phyloP scores from a whole-genome alignment of 2,797 vertebrate species.

The Sebastes matsubarae region DNA sequence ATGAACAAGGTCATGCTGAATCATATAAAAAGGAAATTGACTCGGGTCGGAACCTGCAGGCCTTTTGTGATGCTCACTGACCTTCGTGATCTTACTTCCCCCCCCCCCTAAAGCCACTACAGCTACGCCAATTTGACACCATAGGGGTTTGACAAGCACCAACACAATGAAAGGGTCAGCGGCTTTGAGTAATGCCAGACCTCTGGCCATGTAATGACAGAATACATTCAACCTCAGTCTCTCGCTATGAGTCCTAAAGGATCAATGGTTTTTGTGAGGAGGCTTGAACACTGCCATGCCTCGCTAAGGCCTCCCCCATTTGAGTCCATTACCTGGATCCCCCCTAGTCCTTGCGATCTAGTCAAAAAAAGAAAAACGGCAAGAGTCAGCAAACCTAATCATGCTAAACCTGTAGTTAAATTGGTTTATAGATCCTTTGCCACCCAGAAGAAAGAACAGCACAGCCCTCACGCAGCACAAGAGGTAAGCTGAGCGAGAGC shows the following conservation, averaged over 20 bases:
- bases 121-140: slow-evolving; percentile 28
- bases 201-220: slow-evolving; percentile 52
- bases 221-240: slow-evolving; percentile 47
- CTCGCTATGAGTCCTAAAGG: neutral
- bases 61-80: slow-evolving; percentile 34
- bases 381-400: slow-evolving; percentile 51
- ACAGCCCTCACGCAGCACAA: neutral
- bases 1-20: slow-evolving; percentile 4
- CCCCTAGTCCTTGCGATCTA: neutral
- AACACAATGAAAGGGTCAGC: slow-evolving; percentile 32
- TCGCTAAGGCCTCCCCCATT: neutral
- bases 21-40: slow-evolving; percentile 16
- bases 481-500: slow-evolving; percentile 34
- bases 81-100: slow-evolving; percentile 8
- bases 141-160: slow-evolving; percentile 10
- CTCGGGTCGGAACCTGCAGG: slow-evolving; percentile 5
- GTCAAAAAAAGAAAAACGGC: neutral
- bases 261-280: slow-evolving; percentile 51
- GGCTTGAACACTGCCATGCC: slow-evolving; percentile 24
- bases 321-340: slow-evolving; percentile 1
- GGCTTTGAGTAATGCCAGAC: slow-evolving; percentile 47
- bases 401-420: slow-evolving; percentile 60
- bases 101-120: slow-evolving; percentile 13
- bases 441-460: slow-evolving; percentile 35
- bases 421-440: slow-evolving; percentile 67